phyloP scores from a whole-genome alignment of 2,113 vertebrate species.

The Phasianus colchicus region DNA sequence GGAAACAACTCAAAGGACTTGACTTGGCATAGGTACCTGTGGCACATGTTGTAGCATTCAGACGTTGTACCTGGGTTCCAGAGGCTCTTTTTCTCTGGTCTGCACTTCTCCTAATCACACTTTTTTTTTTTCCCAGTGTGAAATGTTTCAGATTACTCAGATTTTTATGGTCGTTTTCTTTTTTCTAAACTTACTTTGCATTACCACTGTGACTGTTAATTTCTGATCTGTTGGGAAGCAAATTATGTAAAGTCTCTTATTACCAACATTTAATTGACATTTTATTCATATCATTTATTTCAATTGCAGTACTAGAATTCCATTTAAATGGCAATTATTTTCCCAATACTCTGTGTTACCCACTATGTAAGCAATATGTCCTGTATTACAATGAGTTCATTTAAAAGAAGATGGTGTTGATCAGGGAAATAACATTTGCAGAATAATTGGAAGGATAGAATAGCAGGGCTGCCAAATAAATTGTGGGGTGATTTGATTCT shows the following conservation, averaged over 20 bases:
- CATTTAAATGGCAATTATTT: neutral
- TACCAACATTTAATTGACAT: slow-evolving; percentile 21
- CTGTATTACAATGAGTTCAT: slow-evolving; percentile 7
- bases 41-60: neutral
- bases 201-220: neutral
- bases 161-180: neutral
- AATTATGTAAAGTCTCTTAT: neutral
- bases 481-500: neutral
- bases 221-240: slow-evolving; percentile 19
- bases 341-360: neutral
- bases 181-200: neutral
- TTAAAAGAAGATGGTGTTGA: neutral
- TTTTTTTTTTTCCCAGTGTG: neutral
- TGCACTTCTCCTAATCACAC: neutral
- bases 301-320: neutral
- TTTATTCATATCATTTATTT: slow-evolving; percentile 27
- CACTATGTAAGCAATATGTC: neutral
- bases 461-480: neutral
- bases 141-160: neutral
- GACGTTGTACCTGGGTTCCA: neutral
- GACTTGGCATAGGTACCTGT: neutral
- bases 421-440: neutral
- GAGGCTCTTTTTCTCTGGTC: neutral
- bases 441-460: neutral
- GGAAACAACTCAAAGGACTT: neutral